Base-by-base conservation (phyloP, 2,113 vertebrate genomes). In the Phrynosoma blainvillii region DNA sequence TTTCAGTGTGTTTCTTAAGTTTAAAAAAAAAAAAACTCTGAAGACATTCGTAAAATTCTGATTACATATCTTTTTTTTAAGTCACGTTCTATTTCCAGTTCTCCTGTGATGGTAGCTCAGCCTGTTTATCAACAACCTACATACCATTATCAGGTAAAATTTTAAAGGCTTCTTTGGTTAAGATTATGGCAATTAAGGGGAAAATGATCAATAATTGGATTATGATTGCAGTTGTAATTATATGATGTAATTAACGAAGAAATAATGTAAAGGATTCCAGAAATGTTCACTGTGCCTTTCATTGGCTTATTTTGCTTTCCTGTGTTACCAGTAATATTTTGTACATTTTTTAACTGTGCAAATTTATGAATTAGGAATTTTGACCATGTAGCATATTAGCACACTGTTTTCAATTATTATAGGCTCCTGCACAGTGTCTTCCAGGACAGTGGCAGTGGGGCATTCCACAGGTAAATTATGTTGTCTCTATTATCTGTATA, bases 391-490 rank as follows among this genome's bases (percentile, higher is more conserved):
- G 4, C 13, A 40, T 59, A 68, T 23, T 40, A 1, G 0, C 20
- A 30, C 0, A 1, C 30, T 59, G 2, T 86, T 91, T 95, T 76
- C 74, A 40, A 86, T 90, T 42, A 73, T 68, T 93, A 91, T 93
- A 97, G 97, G 93, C 95, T 86, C 95, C 96, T 79, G n/a, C 96
- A 62, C 96, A 96, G 27, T 96, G 95, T 93, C 87, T 97, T 89
- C 93, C 95, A 88, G 95, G 95, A 89, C 97, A 97, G 42, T 97
- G 95, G 96, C 97, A 96, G 84, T 97, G 97, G 97, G 90, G 96
- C 89, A 91, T 97, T 93, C 92, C 94, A 86, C 97, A 97, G 97
- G 97, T 97, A 96, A 96, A 79, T 88, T 68, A 79, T 70, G 62
- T n/a, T 79, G 20, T 52, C 27, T 47, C 18, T 27, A 21, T 78